Evolutionary conservation across 1,140 invertebrate species (phyloP).

Genomic region (Solen grandis): DNA sequence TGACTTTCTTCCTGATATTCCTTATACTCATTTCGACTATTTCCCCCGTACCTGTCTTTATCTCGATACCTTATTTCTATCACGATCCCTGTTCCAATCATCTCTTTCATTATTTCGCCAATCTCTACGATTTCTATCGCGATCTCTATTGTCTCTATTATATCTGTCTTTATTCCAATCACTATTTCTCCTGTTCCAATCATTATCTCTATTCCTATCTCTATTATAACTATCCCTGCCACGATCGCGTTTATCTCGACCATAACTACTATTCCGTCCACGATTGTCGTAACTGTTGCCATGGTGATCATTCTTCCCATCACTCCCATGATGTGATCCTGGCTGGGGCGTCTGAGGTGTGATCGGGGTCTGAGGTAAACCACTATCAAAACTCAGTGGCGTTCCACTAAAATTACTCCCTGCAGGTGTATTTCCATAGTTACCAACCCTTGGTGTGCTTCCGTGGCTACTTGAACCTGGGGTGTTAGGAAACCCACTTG

Average conservation of each 20-base stretch:
- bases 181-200: constrained; percentile 50
- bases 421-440: constrained; percentile 24
- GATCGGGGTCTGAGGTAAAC: constrained; percentile 20
- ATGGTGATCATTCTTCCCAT: background rate
- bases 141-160: constrained; percentile 23
- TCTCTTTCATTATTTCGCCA: constrained; percentile 23
- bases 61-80: too few relatives aligned
- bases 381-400: constrained; percentile 51
- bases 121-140: background rate
- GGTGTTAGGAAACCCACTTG: constrained; percentile 1
- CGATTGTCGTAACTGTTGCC: background rate
- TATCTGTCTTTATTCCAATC: constrained; percentile 55
- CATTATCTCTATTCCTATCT: constrained; percentile 48
- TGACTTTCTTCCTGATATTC: background rate
- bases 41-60: too few relatives aligned
- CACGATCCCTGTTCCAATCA: too few relatives aligned
- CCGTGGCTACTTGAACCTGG: constrained; percentile 9
- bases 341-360: constrained; percentile 43
- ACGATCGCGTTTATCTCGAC: constrained; percentile 7
- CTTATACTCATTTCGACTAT: constrained; percentile 8
- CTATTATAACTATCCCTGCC: constrained; percentile 32
- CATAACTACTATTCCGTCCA: background rate
- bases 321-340: too few relatives aligned
- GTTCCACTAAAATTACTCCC: constrained; percentile 38
- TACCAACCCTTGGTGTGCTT: constrained; percentile 28